These are phyloP conservation scores for Scaptomyza hsui DNA, from an alignment of 1,140 invertebrate species.

Conservation along the genomic window DNA sequence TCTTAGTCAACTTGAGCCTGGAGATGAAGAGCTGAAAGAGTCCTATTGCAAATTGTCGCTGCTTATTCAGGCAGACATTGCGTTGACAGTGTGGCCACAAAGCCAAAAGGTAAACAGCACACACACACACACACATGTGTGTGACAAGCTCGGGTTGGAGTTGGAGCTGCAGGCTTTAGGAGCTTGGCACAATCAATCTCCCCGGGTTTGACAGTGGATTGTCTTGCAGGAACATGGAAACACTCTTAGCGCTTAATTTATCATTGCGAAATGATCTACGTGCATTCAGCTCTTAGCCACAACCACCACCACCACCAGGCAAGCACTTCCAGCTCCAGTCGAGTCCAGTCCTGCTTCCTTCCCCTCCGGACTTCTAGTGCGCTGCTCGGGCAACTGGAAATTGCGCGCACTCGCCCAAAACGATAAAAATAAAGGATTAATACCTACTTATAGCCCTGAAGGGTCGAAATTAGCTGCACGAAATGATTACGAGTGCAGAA, in stretches of 20 bases:
- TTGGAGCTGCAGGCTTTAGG: constrained; percentile 7
- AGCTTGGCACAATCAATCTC: constrained; percentile 77
- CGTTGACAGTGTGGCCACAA: constrained; percentile 73
- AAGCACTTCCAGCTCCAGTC: neutral
- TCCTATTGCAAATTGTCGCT: constrained; percentile 75
- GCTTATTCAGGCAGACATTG: constrained; percentile 57
- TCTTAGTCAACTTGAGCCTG: constrained; percentile 56
- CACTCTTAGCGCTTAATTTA: constrained; percentile 83
- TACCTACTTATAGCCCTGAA: constrained; percentile 43
- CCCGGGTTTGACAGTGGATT: constrained; percentile 76
- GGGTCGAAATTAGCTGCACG: constrained; percentile 67
- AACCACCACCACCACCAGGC: constrained; percentile 5
- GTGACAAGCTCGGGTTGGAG: constrained; percentile 13
- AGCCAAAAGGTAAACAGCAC: constrained; percentile 41
- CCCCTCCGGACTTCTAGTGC: neutral
- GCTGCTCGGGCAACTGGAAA: constrained; percentile 48
- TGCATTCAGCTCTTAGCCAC: constrained; percentile 34
- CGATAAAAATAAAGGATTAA: constrained; percentile 77
- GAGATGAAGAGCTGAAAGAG: neutral
- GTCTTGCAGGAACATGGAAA: constrained; percentile 80
- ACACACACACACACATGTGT: neutral
- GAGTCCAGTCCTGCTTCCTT: neutral
- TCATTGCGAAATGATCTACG: constrained; percentile 82
- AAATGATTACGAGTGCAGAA: constrained; percentile 65
- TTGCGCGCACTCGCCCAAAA: constrained; percentile 52